A percentile compares a stretch with the other conserved stretches of the same genome.
Evolutionary conservation across 2,888 invertebrate species (phyloP).

Genomic region (Serripes groenlandicus): DNA sequence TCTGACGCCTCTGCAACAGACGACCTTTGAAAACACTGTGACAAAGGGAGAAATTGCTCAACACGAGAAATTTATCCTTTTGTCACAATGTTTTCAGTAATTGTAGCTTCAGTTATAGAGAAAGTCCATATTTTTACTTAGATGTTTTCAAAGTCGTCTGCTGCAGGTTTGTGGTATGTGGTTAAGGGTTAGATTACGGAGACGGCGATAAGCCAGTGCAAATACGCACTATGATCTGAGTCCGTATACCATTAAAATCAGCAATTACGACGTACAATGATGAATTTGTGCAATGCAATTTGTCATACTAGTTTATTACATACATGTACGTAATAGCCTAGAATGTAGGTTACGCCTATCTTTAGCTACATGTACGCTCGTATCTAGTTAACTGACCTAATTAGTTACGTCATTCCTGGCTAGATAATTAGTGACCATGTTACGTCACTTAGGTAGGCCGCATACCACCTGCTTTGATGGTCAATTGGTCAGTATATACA

Average conservation of each 20-base stretch:
- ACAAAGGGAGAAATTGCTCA: background rate
- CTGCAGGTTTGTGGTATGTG: too few relatives aligned
- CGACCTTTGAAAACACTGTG: background rate
- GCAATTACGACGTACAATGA: too few relatives aligned
- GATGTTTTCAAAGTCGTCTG: too few relatives aligned
- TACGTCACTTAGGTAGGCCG: background rate
- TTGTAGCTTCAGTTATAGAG: too few relatives aligned
- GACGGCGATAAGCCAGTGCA: too few relatives aligned
- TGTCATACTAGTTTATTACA: background rate
- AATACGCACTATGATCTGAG: too few relatives aligned
- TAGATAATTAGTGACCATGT: slow-evolving; percentile 15
- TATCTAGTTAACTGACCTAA: slow-evolving; percentile 4
- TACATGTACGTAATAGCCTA: background rate
- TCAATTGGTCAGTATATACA: too few relatives aligned
- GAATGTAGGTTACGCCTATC: slow-evolving; percentile 23
- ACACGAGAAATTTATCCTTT: background rate
- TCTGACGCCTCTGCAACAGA: background rate
- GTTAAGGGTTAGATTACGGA: too few relatives aligned
- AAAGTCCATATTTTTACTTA: too few relatives aligned
- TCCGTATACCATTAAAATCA: too few relatives aligned
- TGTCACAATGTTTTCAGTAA: background rate
- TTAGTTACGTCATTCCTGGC: slow-evolving; percentile 13
- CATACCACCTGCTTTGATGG: slow-evolving; percentile 11
- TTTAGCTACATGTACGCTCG: background rate
- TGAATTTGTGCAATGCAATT: too few relatives aligned